Percentiles rank a stretch among this genome's conserved stretches.
Conservation (phyloP, 2,113 vertebrate genomes). For the Vanacampus margaritifer region DNA sequence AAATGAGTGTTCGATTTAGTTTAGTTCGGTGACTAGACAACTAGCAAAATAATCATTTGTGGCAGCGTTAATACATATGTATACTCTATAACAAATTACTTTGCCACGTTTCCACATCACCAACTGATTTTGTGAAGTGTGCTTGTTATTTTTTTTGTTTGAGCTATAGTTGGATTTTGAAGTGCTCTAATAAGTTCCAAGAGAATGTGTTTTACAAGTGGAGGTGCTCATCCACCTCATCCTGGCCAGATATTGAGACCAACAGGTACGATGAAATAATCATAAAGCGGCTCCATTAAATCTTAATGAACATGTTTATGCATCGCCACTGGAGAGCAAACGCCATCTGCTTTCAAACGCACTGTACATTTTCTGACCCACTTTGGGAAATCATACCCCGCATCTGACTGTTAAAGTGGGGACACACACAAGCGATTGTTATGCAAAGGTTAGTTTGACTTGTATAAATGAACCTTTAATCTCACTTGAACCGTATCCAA, state of each 20-base stretch:
- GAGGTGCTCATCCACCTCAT: background rate
- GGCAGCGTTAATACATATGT: no score
- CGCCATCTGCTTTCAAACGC: conserved; percentile 57
- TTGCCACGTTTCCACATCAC: background rate
- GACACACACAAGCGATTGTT: conserved; percentile 6
- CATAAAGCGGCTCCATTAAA: conserved; percentile 40
- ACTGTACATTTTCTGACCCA: conserved; percentile 56
- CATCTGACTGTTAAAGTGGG: conserved; percentile 18
- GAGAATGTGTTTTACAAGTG: background rate
- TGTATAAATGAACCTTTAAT: conserved; percentile 18
- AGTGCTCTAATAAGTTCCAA: background rate
- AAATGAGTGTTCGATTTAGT: no score
- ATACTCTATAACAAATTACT: no score
- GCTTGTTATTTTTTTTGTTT: background rate
- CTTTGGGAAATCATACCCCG: conserved; percentile 41
- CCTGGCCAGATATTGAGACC: conserved; percentile 27
- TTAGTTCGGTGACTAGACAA: no score
- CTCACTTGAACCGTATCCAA: conserved; percentile 12
- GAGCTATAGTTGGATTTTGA: background rate
- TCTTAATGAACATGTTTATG: conserved; percentile 58
- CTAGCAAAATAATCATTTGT: no score
- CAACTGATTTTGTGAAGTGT: background rate
- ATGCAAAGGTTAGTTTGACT: conserved; percentile 21
- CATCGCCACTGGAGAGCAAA: conserved; percentile 54
- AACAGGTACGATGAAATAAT: conserved; percentile 41